Evolutionary conservation across 2,797 vertebrate species (phyloP), one percentile per base, ranked within the genome.

Genomic region (Crenuchus spilurus): DNA sequence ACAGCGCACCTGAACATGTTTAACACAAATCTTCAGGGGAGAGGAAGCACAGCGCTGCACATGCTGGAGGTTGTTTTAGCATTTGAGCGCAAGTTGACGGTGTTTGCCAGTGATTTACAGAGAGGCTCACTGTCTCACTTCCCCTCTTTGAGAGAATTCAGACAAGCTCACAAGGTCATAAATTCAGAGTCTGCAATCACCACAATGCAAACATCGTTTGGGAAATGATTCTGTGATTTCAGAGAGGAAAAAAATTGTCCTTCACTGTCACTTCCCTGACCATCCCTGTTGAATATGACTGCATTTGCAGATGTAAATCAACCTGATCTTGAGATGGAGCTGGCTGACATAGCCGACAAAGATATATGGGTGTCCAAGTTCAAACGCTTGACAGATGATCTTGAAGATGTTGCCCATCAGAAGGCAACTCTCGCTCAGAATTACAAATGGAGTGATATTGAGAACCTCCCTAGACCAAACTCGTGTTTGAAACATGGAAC

Each of bases 311-410:
- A 33, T 0, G 33, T 60, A 37, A 60, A 18, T 13, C 6, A 10
- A 6, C 30, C 57, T 60, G 57, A 60, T 37, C 57, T 60, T 1
- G 57, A 60, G 5, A 37, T 60, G 0, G 57, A 60, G 13, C 30
- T 60, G 33, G 57, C 33, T 13, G 18, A 37, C 33, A 60, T 37
- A 60, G 57, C n/a, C 0, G 33, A 60, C 3, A 67, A 77, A 77
- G 79, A 82, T 2, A 28, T 82, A 13, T 80, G 69, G 78, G 75
- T 70, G 30, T 70, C 64, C 55, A 78, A 80, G 44, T 83, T 80
- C 41, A 75, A 79, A 75, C 9, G 44, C 14, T 26, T 81, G 67
- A 71, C 63, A 55, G 61, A 42, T 6, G 67, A 75, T 4, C 67
- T 81, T 67, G 77, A 79, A 70, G 20, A 52, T 10, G 1, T 52